These are phyloP conservation scores for Agrochola macilenta DNA, from an alignment of 2,888 invertebrate genomes.

Conservation along the genomic window DNA sequence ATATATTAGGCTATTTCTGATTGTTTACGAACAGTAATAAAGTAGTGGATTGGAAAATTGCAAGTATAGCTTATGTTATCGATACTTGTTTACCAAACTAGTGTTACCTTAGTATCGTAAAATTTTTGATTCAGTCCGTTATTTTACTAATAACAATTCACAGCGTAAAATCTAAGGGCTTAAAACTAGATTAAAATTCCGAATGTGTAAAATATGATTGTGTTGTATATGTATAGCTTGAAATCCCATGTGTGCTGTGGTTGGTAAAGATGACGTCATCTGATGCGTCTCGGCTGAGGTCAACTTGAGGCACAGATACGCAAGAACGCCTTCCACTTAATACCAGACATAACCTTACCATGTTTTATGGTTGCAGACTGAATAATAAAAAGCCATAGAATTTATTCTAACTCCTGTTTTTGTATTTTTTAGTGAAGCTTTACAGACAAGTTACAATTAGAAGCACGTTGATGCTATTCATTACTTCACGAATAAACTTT, in stretches of 20 bases:
- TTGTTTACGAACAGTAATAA: neutral
- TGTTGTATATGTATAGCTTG: constrained; percentile 11
- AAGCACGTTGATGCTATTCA: constrained; percentile 10
- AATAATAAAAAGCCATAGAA: constrained; percentile 16
- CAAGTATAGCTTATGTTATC: neutral
- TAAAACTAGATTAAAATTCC: constrained; percentile 20
- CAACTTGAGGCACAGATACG: constrained; percentile 54
- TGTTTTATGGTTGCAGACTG: constrained; percentile 9
- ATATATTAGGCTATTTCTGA: neutral
- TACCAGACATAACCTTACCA: constrained; percentile 1
- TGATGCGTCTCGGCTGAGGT: constrained; percentile 73
- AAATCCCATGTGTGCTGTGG: constrained; percentile 46
- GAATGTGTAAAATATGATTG: constrained; percentile 2
- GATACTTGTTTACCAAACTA: neutral
- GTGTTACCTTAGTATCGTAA: neutral
- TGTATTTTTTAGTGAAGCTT: neutral
- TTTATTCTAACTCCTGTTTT: constrained; percentile 20
- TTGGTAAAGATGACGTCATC: constrained; percentile 75
- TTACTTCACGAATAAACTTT: constrained; percentile 8
- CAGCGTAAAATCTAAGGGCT: neutral
- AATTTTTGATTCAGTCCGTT: neutral
- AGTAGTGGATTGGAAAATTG: neutral
- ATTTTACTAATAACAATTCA: neutral
- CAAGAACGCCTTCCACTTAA: constrained; percentile 36
- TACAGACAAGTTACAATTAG: constrained; percentile 6